A percentile compares a stretch with the other conserved stretches of the same genome.
phyloP scores from a whole-genome alignment of 2,797 vertebrate genomes.

The Gallinago solitaria region DNA sequence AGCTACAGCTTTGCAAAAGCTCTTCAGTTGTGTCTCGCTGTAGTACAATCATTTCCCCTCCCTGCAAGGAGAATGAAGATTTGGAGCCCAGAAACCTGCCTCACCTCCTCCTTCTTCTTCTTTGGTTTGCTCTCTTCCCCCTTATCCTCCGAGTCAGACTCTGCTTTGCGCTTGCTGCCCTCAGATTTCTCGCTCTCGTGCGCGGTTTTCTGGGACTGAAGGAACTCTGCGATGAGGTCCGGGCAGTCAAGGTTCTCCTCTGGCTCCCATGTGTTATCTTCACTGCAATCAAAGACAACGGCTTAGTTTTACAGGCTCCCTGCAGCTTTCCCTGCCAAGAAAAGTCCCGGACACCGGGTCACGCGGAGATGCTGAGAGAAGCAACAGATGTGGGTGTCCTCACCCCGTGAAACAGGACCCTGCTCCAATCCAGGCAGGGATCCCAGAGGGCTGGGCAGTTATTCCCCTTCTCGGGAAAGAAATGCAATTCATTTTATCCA shows the following conservation, averaged over 20 bases:
- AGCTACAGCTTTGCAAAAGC: neutral
- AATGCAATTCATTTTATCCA: neutral
- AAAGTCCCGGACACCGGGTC: neutral
- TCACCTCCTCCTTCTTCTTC: slow-evolving; percentile 96
- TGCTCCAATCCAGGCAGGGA: neutral
- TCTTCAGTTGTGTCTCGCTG: neutral
- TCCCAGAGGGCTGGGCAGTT: neutral
- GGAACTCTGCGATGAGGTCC: slow-evolving; percentile 94
- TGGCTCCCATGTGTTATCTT: slow-evolving; percentile 98
- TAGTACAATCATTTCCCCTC: neutral
- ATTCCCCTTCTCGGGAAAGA: neutral
- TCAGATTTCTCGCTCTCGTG: slow-evolving; percentile 84
- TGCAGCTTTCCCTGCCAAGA: neutral
- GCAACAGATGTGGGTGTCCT: neutral
- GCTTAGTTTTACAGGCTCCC: neutral
- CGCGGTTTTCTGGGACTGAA: slow-evolving; percentile 92
- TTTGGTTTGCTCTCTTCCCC: slow-evolving; percentile 97
- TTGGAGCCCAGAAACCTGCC: neutral
- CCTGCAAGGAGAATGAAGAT: rapidly evolving
- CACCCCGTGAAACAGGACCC: rapidly evolving
- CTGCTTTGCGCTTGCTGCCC: slow-evolving; percentile 88
- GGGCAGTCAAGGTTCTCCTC: slow-evolving; percentile 98
- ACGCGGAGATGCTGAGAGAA: neutral
- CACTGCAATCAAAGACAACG: slow-evolving; percentile 76
- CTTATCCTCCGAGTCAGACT: slow-evolving; percentile 85